A percentile compares a stretch with the other conserved stretches of the same genome.
These are phyloP conservation scores for Drosophila affinis DNA, from an alignment of 2,888 invertebrate species.

Conservation along the genomic window DNA sequence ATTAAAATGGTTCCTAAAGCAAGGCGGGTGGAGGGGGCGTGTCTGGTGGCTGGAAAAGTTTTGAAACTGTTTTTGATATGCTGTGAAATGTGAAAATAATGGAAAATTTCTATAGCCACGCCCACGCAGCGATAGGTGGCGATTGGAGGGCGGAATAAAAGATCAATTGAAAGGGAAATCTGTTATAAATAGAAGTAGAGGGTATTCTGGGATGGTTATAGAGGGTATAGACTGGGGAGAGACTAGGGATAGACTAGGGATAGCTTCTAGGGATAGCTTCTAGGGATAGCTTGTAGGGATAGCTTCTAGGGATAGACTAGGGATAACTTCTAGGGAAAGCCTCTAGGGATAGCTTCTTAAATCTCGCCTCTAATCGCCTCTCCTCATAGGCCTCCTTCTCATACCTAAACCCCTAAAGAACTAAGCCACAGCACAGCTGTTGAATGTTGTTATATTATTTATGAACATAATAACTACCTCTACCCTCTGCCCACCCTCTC, in stretches of 20 bases:
- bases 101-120: neutral
- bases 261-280: no score
- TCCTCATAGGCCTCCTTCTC: no score
- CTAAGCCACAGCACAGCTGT: conserved; percentile 1
- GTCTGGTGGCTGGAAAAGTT: neutral
- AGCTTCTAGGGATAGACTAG: no score
- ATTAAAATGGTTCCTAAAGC: conserved; percentile 21
- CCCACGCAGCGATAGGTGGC: neutral
- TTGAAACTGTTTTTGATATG: conserved; percentile 7
- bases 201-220: neutral
- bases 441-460: conserved; percentile 15
- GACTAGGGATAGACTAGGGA: no score
- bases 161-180: neutral
- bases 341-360: no score
- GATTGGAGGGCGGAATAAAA: neutral
- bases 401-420: neutral
- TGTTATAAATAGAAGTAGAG: neutral
- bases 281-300: no score
- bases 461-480: conserved; percentile 4
- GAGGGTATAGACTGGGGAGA: no score
- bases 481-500: no score
- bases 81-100: conserved; percentile 7
- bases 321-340: no score
- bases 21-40: neutral
- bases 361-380: no score